Evolutionary conservation across 1,140 invertebrate genomes (phyloP), one percentile per base, ranked within the genome.

Genomic region (Magallana angulata): DNA sequence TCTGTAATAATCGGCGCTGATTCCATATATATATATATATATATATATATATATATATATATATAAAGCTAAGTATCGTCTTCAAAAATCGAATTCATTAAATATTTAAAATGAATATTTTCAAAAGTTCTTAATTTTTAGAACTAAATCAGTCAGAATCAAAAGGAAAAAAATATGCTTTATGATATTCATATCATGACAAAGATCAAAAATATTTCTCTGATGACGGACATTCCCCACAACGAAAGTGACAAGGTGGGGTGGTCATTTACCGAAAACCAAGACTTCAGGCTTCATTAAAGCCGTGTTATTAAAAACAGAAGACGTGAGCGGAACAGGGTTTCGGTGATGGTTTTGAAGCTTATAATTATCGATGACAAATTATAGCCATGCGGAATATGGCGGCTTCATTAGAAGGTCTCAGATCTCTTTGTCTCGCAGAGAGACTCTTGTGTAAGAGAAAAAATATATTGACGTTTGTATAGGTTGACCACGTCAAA

Each of bases 351-450:
- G 68, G 68, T 76, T 76, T 76, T 76, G 68, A 76, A 76, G 68
- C 68, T 76, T 76, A 76, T 76, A 76, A 76, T 76, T 76, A 76
- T 76, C 68, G 68, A 76, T 76, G 68, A 76, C 68, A 76, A 76
- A 76, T 76, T 76, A 76, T 30, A 76, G 24, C 68, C 68, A 76
- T 24, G 68, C 68, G 24, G 68, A 76, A 76, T 76, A 76, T 76
- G 68, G 68, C 68, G 68, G 68, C 68, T 76, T 76, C 68, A 76
- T 76, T 76, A 76, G 68, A 8, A 7, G 3, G 1, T 76, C 68
- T 76, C 18, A 36, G 68, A 76, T 76, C 18, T 76, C 68, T 76
- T 76, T 76, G 68, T 76, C 68, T 76, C 36, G 68, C 24, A 76
- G 68, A 76, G 7, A 71, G 68, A 36, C 24, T 76, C 68, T 76